Evolutionary conservation across 35 echinoderm and acorn worm species (phyloP).

Genomic region (Heliocidaris tuberculata): DNA sequence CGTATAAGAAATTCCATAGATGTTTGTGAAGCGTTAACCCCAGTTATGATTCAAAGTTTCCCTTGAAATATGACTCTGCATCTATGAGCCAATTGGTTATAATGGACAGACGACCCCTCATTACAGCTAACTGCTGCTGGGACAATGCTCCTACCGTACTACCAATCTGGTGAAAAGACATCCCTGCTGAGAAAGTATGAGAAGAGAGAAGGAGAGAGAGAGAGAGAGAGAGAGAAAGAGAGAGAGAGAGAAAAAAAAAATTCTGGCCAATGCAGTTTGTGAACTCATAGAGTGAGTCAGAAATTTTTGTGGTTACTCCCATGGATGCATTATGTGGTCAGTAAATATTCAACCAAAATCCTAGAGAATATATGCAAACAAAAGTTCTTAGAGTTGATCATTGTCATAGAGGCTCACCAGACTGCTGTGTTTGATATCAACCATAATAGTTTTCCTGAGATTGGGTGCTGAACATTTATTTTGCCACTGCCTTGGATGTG

Average conservation of each 20-base stretch:
- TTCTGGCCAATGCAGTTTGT: not conserved
- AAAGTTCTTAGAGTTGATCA: not conserved
- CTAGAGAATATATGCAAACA: not conserved
- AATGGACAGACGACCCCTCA: not conserved
- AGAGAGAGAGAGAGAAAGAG: too few species aligned
- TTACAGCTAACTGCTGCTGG: not conserved
- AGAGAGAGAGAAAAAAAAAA: too few species aligned
- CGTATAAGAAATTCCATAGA: not conserved
- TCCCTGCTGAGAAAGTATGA: not conserved
- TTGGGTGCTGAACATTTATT: not conserved
- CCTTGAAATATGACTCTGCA: not conserved
- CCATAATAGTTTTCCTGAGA: too few species aligned
- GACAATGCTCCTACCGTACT: not conserved
- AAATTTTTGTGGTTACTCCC: constrained; percentile 9
- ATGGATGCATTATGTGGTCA: not conserved
- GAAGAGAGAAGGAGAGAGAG: not conserved
- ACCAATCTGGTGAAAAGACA: not conserved
- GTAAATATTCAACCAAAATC: not conserved
- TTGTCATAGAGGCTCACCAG: too few species aligned
- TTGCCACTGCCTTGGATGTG: not conserved
- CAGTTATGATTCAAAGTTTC: not conserved
- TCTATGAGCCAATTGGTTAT: not conserved
- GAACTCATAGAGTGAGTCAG: not conserved
- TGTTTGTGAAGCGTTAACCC: not conserved
- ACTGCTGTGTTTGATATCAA: too few species aligned